Evolutionary conservation across 2,113 vertebrate species (phyloP), one percentile per base, ranked within the genome.

Genomic region (Pelecanus crispus): DNA sequence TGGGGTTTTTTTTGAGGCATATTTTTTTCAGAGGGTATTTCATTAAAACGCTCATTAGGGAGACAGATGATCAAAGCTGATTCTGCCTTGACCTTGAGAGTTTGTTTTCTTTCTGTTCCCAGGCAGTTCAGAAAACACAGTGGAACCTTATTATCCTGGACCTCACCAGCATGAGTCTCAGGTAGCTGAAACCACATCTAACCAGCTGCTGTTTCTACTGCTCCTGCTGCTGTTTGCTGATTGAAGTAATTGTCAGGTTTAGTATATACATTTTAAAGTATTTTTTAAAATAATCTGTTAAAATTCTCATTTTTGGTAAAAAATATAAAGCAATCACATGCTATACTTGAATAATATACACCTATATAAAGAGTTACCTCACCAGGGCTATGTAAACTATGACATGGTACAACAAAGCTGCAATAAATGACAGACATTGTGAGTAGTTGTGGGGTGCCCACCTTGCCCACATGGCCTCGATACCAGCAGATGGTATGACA

Each of bases 1-100:
- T 36, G 17, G 40, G 8, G 0, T 0, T 3, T 18, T 86, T 68
- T 62, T 78, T 24, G 3, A 3, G 11, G 25, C 6, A 53, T 45
- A 16, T 1, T 34, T 81, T 88, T 70, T 88, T 87, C 73, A 62
- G n/a, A 66, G 8, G 4, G 3, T 75, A 11, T 92, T 90, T 82
- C 22, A 65, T 86, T 80, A 63, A 55, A 90, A 75, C 31, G 13
- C 17, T 80, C 20, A 68, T 90, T 90, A 95, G n/a, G 20, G 47
- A 90, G 52, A 65, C 25, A 81, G 14, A 74, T 71, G 26, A 67
- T 92, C 53, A 88, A 90, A 92, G 44, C 19, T 67, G n/a, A 9
- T 80, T 88, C 38, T 90, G 13, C 15, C 22, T 80, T 85, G 71
- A 44, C 29, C 62, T 86, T 88, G 29, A 79, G 50, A 70, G 42